Evolutionary conservation across 1,140 invertebrate genomes (phyloP), one percentile per base, ranked within the genome.

Genomic region (Meloidogyne exigua): DNA sequence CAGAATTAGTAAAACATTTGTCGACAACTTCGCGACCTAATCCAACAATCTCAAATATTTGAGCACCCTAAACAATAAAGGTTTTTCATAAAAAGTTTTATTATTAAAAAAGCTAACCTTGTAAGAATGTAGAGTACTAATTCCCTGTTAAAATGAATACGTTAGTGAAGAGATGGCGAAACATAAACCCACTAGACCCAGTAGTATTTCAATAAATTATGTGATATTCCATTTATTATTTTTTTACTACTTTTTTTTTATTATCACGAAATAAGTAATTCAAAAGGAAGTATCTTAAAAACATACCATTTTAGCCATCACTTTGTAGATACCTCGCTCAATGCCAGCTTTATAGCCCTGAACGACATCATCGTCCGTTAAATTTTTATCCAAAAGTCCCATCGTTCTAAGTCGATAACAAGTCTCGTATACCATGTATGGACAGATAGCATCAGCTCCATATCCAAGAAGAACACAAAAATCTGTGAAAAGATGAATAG

Each of bases 251-350:
- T n/a, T n/a, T n/a, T n/a, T n/a, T n/a, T n/a, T n/a, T n/a, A n/a
- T n/a, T n/a, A n/a, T n/a, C n/a, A n/a, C n/a, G n/a, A n/a, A n/a
- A n/a, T n/a, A n/a, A n/a, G n/a, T n/a, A n/a, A n/a, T n/a, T n/a
- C n/a, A n/a, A n/a, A n/a, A n/a, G n/a, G n/a, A n/a, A n/a, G n/a
- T n/a, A n/a, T n/a, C n/a, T n/a, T n/a, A n/a, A n/a, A n/a, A n/a
- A n/a, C n/a, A n/a, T n/a, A n/a, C n/a, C 96, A 99, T 99, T 89
- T 99, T 99, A 1, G 96, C 96, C 96, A 99, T 99, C 0, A 98
- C 90, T 84, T 91, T 89, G 77, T 88, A 89, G 71, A 90, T 90
- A 12, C 90, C 90, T 11, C 89, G 80, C 67, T 89, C 89, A 76
- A 86, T 87, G 23, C 89, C 89, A 18, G 84, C 84, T 23, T 85